These are phyloP conservation scores for Siphamia tubifer DNA, from an alignment of 2,113 vertebrate genomes.

Conservation along the genomic window DNA sequence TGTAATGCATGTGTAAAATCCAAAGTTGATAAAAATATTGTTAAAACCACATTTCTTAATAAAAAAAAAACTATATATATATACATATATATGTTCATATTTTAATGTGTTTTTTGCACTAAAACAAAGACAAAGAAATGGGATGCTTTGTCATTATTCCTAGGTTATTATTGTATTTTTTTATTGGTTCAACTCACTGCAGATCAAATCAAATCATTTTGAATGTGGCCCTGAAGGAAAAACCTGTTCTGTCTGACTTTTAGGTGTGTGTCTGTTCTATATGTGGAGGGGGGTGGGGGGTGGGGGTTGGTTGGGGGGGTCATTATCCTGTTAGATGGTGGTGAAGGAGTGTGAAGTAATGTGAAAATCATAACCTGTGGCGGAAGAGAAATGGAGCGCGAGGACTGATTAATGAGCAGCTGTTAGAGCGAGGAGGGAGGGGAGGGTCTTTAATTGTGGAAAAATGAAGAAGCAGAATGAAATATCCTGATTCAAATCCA, in stretches of 20 bases:
- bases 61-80: too few species aligned
- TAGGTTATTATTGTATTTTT: too few species aligned
- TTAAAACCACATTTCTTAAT: too few species aligned
- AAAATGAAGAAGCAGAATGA: constrained; percentile 50
- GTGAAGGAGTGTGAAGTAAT: constrained; percentile 42
- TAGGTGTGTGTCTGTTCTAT: not conserved
- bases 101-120: too few species aligned
- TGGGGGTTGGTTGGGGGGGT: constrained; percentile 22
- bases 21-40: too few species aligned
- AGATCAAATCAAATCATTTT: too few species aligned
- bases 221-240: too few species aligned
- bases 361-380: constrained; percentile 70
- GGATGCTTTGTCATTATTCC: too few species aligned
- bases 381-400: constrained; percentile 47
- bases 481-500: constrained; percentile 15
- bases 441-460: constrained; percentile 50
- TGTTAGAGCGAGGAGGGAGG: constrained; percentile 32
- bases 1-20: too few species aligned
- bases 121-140: too few species aligned
- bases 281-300: not conserved
- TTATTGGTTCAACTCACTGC: too few species aligned
- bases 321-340: constrained; percentile 34
- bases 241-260: constrained; percentile 17
- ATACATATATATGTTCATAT: too few species aligned
- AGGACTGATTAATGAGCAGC: constrained; percentile 65